Percentiles rank a stretch among this genome's conserved stretches.
phyloP scores from a whole-genome alignment of 30 jellyfish, hydroid and myxozoan genomes.

The Catostylus mosaicus region DNA sequence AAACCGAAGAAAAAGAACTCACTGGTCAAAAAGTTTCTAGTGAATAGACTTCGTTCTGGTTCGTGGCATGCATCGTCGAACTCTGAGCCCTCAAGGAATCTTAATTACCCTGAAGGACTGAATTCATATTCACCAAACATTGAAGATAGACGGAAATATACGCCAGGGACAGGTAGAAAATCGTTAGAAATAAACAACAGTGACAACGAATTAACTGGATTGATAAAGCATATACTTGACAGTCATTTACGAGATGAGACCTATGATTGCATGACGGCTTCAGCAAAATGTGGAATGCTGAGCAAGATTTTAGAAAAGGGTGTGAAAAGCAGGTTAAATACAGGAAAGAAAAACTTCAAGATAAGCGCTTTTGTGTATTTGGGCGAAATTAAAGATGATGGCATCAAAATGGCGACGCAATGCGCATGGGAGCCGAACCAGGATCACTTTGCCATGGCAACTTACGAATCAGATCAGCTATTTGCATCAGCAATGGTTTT shows the following conservation, averaged over 20 bases:
- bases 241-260: conserved; percentile 46
- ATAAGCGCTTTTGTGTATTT: conserved; percentile 75
- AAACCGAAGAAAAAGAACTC: conserved; percentile 44
- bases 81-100: not conserved
- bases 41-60: conserved; percentile 61
- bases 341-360: conserved; percentile 51
- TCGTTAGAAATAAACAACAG: not conserved
- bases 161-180: not conserved
- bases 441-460: conserved; percentile 90
- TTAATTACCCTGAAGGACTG: conserved; percentile 12
- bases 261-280: conserved; percentile 63
- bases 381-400: conserved; percentile 84
- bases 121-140: not conserved
- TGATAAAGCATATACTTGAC: conserved; percentile 46
- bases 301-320: conserved; percentile 73
- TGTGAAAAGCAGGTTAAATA: conserved; percentile 55
- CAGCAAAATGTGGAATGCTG: conserved; percentile 76
- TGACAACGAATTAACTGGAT: conserved; percentile 49
- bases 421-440: conserved; percentile 86
- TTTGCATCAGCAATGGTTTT: conserved; percentile 91
- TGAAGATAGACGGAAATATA: not conserved
- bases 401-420: conserved; percentile 93
- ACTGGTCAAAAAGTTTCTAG: conserved; percentile 46
- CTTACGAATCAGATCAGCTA: conserved; percentile 73
- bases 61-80: conserved; percentile 72